Percentiles rank a stretch among this genome's conserved stretches.
phyloP scores from a whole-genome alignment of 2,888 invertebrate species.

The Piscicola geometra region DNA sequence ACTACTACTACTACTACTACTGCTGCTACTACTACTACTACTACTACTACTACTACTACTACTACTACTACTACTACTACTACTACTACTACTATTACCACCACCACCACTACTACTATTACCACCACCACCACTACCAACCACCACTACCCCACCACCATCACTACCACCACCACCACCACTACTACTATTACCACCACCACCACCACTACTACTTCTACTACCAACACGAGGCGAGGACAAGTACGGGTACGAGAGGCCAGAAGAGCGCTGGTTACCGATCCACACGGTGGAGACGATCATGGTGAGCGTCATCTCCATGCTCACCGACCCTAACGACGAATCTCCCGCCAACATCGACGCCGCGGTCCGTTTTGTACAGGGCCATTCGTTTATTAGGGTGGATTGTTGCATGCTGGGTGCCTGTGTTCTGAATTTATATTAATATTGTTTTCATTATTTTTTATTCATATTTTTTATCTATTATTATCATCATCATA shows the following conservation, averaged over 20 bases:
- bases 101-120: conserved; percentile 14
- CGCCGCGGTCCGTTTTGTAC: conserved; percentile 84
- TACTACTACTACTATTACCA: conserved; percentile 25
- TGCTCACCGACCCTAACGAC: conserved; percentile 98
- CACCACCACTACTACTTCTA: background rate
- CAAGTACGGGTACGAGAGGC: conserved; percentile 95
- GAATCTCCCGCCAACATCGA: conserved; percentile 99
- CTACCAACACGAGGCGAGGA: conserved; percentile 70
- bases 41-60: conserved; percentile 27
- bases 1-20: conserved; percentile 28
- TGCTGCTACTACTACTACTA: conserved; percentile 26
- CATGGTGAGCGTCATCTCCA: conserved; percentile 96
- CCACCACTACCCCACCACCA: background rate
- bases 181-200: too few species aligned
- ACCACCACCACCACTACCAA: background rate
- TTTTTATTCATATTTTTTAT: too few species aligned
- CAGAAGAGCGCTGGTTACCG: conserved; percentile 94
- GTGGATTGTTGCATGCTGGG: background rate
- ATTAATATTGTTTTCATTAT: background rate
- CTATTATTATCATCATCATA: too few species aligned
- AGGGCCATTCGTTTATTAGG: background rate
- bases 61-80: conserved; percentile 27
- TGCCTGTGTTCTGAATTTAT: too few species aligned
- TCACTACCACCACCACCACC: too few species aligned
- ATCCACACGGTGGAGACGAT: conserved; percentile 98